phyloP scores from a whole-genome alignment of 1,140 invertebrate species.

The Nautilus pompilius region DNA sequence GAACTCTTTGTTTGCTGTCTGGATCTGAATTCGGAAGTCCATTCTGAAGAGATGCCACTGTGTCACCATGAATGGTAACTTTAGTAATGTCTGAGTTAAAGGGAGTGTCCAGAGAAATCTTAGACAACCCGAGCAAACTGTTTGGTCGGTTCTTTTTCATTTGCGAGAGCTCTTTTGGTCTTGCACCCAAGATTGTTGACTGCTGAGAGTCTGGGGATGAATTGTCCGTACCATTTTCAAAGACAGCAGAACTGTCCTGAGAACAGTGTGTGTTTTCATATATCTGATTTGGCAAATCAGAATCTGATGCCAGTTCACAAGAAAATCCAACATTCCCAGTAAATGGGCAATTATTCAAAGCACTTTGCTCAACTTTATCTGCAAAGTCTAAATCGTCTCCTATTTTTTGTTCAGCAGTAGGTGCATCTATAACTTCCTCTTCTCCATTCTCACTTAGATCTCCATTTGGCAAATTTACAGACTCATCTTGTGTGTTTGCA shows the following conservation, averaged over 20 bases:
- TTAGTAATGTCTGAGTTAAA: not conserved
- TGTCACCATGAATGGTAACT: no score
- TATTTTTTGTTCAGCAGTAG: not conserved
- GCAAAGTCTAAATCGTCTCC: not conserved
- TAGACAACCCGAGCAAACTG: conserved; percentile 38
- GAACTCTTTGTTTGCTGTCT: not conserved
- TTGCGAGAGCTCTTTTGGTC: conserved; percentile 28
- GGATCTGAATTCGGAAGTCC: not conserved
- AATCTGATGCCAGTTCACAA: no score
- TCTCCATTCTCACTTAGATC: no score
- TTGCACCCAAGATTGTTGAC: conserved; percentile 21
- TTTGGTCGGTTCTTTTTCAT: conserved; percentile 29
- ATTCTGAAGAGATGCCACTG: no score
- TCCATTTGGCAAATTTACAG: no score
- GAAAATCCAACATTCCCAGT: no score
- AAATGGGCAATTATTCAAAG: not conserved
- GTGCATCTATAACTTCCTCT: not conserved
- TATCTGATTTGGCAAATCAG: no score
- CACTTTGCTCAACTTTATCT: not conserved
- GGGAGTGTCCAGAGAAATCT: conserved; percentile 18
- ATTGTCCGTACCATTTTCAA: conserved; percentile 2
- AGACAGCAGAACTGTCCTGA: no score
- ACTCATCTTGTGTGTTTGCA: no score
- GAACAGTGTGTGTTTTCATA: no score
- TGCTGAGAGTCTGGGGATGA: conserved; percentile 22